Evolutionary conservation across 1,140 invertebrate species (phyloP).

Genomic region (Aphelenchoides avenae): DNA sequence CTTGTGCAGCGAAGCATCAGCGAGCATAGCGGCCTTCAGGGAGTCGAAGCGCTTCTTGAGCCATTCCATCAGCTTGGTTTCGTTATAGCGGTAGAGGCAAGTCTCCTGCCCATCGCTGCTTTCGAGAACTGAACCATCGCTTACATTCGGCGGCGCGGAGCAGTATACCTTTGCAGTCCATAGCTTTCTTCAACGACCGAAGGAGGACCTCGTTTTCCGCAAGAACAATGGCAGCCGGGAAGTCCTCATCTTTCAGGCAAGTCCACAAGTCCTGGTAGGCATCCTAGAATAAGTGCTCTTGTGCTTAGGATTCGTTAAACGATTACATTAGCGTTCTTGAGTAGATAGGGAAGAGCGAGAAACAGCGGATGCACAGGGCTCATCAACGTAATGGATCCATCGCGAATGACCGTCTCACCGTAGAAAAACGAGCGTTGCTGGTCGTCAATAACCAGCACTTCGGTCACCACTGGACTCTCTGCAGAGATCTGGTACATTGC

Average conservation of each 20-base stretch:
- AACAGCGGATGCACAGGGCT: constrained; percentile 11
- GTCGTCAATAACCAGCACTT: constrained; percentile 2
- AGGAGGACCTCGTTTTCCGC: not conserved
- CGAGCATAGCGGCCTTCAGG: constrained; percentile 1
- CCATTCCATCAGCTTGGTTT: constrained; percentile 6
- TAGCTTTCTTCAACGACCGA: constrained; percentile 2
- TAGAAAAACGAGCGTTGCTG: constrained; percentile 9
- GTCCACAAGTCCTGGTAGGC: constrained; percentile 2
- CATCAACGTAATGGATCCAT: constrained; percentile 5
- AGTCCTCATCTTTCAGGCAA: constrained; percentile 1
- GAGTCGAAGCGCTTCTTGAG: constrained; percentile 14
- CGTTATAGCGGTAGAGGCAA: constrained; percentile 10
- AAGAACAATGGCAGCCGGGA: constrained; percentile 3
- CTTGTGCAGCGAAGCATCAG: constrained; percentile 3
- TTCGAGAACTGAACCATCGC: not conserved
- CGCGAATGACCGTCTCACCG: constrained; percentile 6
- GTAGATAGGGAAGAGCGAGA: constrained; percentile 13
- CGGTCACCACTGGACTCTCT: not conserved
- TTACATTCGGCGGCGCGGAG: not conserved
- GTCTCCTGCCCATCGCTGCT: not conserved
- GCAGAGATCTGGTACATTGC: constrained; percentile 5
- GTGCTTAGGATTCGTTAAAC: not conserved
- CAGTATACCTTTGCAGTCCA: constrained; percentile 9
- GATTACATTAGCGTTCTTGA: constrained; percentile 3
- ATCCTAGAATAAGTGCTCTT: constrained; percentile 11